Base-by-base conservation (phyloP, 2,888 invertebrate genomes). In the Deroplatys truncata region DNA sequence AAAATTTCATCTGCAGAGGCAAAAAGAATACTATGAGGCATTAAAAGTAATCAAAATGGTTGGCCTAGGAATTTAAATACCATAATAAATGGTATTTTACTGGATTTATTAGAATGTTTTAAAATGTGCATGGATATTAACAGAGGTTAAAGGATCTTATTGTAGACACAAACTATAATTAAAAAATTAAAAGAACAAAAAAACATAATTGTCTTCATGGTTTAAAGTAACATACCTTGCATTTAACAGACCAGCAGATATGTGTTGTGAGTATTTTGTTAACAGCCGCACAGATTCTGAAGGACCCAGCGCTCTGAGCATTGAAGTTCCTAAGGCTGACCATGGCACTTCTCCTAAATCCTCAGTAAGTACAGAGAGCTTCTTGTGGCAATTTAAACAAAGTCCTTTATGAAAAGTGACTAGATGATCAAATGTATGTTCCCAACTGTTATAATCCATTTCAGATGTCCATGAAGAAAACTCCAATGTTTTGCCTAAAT, bases 311-410 rank as follows among this genome's bases (percentile, higher is more conserved):
- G 95, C 95, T 92, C 95, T 95, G 86, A 96, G 94, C 92, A 96
- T 94, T 35, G 95, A 92, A 4, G 94, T 93, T 2, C 95, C 95
- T 20, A 96, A 92, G 84, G 94, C 94, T 84, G 94, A 88, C 43
- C 83, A 87, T 72, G 82, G 83, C 8, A 87, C 28, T 82, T 83
- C 87, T 83, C 29, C 25, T 83, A 83, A 25, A 7, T 87, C 25
- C 1, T 93, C 93, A 86, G 94, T 93, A 91, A 94, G 93, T 49
- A 93, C 92, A 87, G 95, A 28, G 16, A 87, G 94, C 85, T 93
- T 93, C 89, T 94, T 94, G 5, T 94, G 94, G 92, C 96, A 97
- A 92, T 95, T 95, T 84, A 96, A 92, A 92, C 96, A 97, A 35
- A 93, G 93, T 86, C 95, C 95, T 0, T 94, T 94, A 91, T 95